Percentiles rank a stretch among this genome's conserved stretches.
These are phyloP conservation scores for Nemurella pictetii DNA, from an alignment of 2,888 invertebrate genomes.

Conservation along the genomic window DNA sequence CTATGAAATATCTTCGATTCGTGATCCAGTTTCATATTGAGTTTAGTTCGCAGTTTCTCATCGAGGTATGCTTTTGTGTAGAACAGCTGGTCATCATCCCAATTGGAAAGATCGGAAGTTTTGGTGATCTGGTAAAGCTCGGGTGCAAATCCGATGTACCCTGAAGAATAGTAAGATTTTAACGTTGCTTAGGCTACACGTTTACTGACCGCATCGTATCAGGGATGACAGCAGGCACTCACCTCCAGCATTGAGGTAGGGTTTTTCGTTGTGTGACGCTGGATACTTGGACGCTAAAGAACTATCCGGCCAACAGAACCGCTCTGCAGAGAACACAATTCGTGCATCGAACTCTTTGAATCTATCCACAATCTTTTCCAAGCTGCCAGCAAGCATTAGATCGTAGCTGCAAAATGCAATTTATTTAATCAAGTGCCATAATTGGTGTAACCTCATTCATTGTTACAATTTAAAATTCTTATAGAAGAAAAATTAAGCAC, in stretches of 20 bases:
- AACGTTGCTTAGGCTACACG: too few species aligned
- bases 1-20: conserved; percentile 92
- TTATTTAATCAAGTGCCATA: too few species aligned
- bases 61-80: conserved; percentile 88
- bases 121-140: conserved; percentile 73
- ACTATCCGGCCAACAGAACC: conserved; percentile 92
- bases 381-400: conserved; percentile 69
- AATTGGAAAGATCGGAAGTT: conserved; percentile 63
- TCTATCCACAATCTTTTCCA: conserved; percentile 74
- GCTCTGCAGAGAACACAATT: conserved; percentile 92
- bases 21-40: conserved; percentile 83
- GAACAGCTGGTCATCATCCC: conserved; percentile 93
- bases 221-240: too few species aligned
- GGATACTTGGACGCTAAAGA: conserved; percentile 78
- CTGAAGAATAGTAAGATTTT: too few species aligned
- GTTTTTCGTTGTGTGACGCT: conserved; percentile 68
- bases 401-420: conserved; percentile 76
- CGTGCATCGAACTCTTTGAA: conserved; percentile 74
- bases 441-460: too few species aligned
- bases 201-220: too few species aligned
- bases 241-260: conserved; percentile 93
- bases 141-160: conserved; percentile 75
- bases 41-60: conserved; percentile 65
- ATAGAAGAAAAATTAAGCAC: too few species aligned
- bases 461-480: too few species aligned